phyloP scores from a whole-genome alignment of 1,140 invertebrate genomes.

The Schlechtendalia chinensis region DNA sequence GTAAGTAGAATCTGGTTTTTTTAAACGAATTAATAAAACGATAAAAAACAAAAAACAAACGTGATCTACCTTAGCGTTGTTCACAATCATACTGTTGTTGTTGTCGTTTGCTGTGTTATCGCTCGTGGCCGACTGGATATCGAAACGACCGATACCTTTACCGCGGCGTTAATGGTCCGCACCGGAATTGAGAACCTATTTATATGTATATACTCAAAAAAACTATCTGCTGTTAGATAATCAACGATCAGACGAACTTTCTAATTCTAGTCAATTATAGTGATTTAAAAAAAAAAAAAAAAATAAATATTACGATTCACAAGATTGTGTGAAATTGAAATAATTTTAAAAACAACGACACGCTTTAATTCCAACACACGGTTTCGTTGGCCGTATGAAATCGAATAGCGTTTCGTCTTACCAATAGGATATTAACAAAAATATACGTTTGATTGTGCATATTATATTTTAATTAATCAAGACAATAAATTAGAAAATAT shows the following conservation, averaged over 20 bases:
- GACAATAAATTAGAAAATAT: too few species aligned
- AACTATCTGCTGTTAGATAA: not conserved
- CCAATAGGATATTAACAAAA: too few species aligned
- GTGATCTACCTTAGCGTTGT: not conserved
- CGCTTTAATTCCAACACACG: not conserved
- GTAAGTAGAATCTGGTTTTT: conserved; percentile 10
- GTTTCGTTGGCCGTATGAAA: too few species aligned
- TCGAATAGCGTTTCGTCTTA: too few species aligned
- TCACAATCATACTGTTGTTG: not conserved
- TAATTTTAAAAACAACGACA: not conserved
- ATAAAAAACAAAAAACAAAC: not conserved
- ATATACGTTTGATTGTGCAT: too few species aligned
- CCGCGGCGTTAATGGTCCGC: not conserved
- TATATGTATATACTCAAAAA: not conserved
- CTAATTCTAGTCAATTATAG: not conserved
- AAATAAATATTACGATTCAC: not conserved
- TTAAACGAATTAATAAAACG: not conserved
- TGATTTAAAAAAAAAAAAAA: too few species aligned
- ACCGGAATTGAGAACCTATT: too few species aligned
- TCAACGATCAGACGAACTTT: not conserved
- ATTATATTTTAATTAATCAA: too few species aligned
- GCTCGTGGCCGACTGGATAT: not conserved
- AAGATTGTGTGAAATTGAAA: not conserved
- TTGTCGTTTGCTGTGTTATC: not conserved
- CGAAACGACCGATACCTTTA: not conserved